Evolutionary conservation across 2,113 vertebrate species (phyloP).

Genomic region (Plecturocebus donacophilus): DNA sequence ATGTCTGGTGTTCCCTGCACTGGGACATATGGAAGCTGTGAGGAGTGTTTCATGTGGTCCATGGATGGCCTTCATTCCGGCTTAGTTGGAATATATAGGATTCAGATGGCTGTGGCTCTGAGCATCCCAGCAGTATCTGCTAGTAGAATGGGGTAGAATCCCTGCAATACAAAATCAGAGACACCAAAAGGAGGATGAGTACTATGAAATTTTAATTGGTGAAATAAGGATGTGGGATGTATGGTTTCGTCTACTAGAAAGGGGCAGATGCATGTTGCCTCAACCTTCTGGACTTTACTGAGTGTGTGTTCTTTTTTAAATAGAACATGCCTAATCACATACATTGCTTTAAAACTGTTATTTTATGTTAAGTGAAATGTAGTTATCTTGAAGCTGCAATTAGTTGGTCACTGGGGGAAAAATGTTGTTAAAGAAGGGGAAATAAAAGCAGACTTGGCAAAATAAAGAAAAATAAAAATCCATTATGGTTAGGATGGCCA

Average conservation of each 20-base stretch:
- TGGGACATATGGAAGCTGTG: conserved; percentile 12
- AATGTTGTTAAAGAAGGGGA: not conserved
- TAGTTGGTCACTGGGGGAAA: not conserved
- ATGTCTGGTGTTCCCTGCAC: not conserved
- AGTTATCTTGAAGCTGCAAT: not conserved
- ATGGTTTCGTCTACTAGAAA: conserved; percentile 17
- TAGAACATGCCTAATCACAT: not conserved
- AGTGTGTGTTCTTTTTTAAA: not conserved
- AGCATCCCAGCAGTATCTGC: not conserved
- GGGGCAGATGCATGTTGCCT: not conserved
- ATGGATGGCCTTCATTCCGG: not conserved
- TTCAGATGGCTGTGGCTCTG: not conserved
- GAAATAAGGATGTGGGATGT: not conserved
- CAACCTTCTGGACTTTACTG: not conserved
- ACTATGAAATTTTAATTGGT: conserved; percentile 12
- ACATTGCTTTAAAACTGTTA: not conserved
- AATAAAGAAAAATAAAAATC: not conserved
- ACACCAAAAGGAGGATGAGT: not conserved
- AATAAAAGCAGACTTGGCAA: not conserved
- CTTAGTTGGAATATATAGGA: not conserved
- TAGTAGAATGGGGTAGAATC: not conserved
- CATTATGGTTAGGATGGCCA: not conserved
- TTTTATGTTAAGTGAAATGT: not conserved
- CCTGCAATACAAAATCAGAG: not conserved
- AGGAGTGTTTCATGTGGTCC: conserved; percentile 54